Conservation (phyloP, 2,888 invertebrate genomes). For the Leptopilina drosophilae region DNA sequence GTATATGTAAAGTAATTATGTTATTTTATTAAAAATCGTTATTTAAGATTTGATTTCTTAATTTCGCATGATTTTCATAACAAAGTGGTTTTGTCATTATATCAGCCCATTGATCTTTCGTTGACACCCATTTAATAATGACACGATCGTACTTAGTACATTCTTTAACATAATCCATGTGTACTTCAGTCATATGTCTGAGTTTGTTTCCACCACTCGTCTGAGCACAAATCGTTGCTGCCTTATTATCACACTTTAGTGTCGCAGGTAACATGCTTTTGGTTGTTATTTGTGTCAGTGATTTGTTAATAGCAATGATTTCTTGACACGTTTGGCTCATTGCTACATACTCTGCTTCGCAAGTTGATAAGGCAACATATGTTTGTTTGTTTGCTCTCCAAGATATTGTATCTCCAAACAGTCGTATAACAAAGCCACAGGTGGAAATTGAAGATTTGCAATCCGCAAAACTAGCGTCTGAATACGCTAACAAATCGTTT, state of each 20-base stretch:
- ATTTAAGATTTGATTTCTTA: conserved; percentile 40
- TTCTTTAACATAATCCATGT: conserved; percentile 41
- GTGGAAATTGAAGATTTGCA: conserved; percentile 18
- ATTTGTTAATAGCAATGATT: not conserved
- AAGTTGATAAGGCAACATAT: too few relatives aligned
- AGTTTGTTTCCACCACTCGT: conserved; percentile 41
- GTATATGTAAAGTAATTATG: not conserved
- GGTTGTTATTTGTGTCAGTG: not conserved
- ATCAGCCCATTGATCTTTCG: conserved; percentile 47
- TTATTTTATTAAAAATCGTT: conserved; percentile 2
- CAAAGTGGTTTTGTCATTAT: conserved; percentile 45
- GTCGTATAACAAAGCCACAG: conserved; percentile 8
- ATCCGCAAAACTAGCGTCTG: conserved; percentile 15
- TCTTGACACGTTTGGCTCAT: too few relatives aligned
- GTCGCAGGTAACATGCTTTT: conserved; percentile 29
- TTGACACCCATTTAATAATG: conserved; percentile 42
- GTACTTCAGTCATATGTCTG: conserved; percentile 27
- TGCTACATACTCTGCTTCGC: too few relatives aligned
- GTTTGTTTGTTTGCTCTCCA: conserved; percentile 7
- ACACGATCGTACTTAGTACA: conserved; percentile 38
- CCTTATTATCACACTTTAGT: conserved; percentile 38
- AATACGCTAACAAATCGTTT: not conserved
- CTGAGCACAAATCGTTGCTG: conserved; percentile 26
- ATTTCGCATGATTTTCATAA: conserved; percentile 34
- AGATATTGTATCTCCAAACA: conserved; percentile 16